phyloP scores from a whole-genome alignment of 2,888 invertebrate species.

The Sympetrum striolatum region DNA sequence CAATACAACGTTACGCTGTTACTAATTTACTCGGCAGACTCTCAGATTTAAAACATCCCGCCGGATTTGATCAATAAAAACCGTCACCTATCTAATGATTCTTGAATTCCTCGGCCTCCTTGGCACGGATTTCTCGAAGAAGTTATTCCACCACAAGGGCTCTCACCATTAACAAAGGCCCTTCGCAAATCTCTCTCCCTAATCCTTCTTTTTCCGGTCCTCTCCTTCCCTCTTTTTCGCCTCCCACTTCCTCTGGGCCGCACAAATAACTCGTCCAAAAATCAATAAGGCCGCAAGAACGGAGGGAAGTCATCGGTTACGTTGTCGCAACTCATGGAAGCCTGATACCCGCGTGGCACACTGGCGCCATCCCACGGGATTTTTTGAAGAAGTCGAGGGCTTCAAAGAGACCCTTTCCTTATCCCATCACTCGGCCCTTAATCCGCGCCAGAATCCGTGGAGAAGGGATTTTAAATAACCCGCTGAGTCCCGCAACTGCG shows the following conservation, averaged over 20 bases:
- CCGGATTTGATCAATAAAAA: no score
- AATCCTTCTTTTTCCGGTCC: not conserved
- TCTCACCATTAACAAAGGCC: not conserved
- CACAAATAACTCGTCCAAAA: not conserved
- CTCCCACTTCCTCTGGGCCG: not conserved
- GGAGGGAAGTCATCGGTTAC: conserved; percentile 22
- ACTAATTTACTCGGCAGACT: no score
- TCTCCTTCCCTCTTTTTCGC: not conserved
- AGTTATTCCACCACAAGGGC: not conserved
- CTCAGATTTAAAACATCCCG: no score
- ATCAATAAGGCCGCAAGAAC: conserved; percentile 34
- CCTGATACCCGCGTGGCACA: conserved; percentile 40
- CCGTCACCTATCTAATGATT: no score
- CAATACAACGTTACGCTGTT: no score
- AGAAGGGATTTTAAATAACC: not conserved
- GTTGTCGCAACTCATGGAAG: conserved; percentile 20
- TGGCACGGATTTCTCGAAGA: no score
- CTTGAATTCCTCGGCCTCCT: not conserved
- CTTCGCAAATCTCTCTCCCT: not conserved
- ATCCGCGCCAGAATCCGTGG: not conserved
- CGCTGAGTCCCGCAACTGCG: not conserved
- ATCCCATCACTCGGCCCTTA: not conserved
- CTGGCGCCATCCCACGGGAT: conserved; percentile 37
- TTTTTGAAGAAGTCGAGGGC: not conserved
- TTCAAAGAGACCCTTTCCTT: not conserved